Conservation (phyloP, 2,113 vertebrate species). For the Crocuta crocuta region DNA sequence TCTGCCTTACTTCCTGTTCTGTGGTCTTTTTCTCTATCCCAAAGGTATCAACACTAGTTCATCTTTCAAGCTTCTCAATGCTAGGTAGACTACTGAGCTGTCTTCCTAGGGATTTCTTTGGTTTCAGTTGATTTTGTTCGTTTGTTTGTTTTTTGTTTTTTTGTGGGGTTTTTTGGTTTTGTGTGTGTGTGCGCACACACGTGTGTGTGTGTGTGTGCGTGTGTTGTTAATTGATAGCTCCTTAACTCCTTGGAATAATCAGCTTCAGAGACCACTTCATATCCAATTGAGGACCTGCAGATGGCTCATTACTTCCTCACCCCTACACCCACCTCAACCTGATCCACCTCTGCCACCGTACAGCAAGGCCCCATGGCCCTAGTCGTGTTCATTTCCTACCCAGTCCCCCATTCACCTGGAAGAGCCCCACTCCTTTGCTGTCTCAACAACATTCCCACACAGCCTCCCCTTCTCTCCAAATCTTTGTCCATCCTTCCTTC, state of each 20-base stretch:
- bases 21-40: neutral
- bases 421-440: neutral
- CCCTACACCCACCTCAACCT: neutral
- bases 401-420: neutral
- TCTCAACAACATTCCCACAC: neutral
- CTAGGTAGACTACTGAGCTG: neutral
- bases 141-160: no score
- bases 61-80: neutral
- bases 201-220: no score
- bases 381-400: neutral
- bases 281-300: neutral
- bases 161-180: no score
- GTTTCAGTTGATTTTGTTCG: neutral
- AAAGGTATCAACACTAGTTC: neutral
- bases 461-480: neutral
- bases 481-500: neutral
- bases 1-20: neutral
- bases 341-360: no score
- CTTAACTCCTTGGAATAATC: neutral
- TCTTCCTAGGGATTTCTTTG: neutral
- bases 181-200: no score
- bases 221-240: neutral
- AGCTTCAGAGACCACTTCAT: neutral
- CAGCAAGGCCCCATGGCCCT: neutral
- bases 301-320: neutral